Evolutionary conservation across 2,888 invertebrate species (phyloP), one percentile per base, ranked within the genome.

Genomic region (Pachycephus smyrnensis): DNA sequence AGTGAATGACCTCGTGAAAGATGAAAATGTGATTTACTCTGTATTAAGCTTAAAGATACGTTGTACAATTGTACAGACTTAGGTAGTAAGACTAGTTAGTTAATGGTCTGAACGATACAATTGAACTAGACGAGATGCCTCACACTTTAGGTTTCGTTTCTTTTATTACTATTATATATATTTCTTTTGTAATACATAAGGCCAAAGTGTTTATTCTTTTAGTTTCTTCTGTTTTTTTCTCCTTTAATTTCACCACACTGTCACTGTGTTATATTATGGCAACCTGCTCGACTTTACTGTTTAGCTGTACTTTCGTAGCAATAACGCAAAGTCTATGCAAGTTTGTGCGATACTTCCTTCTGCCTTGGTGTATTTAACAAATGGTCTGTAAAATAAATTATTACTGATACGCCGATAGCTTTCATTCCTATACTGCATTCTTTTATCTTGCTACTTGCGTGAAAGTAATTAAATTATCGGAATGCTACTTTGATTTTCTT

Each of bases 1-100:
- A 40, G 15, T 15, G 40, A 40, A 15, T 40, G 15, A 15, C 6
- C 40, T 40, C 15, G 40, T 40, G 15, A 40, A 40, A 6, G 1
- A 40, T 40, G 15, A 40, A 40, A 40, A 40, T 40, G 40, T 40
- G 40, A 40, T 40, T 40, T 86, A 83, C 83, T 79, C 80, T 83
- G 84, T 78, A 79, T 73, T 69, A 77, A 75, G 75, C 69, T 80
- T 78, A 79, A 80, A 73, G 73, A 85, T 83, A 84, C 84, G 85
- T 89, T 91, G 89, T 91, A 90, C 87, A 90, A 89, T 91, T 90
- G 90, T 89, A 90, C 89, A 90, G 87, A 86, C 84, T 84, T 90
- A 90, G 88, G 85, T 79, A 85, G 85, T 91, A 89, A 89, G 88
- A 81, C 82, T 88, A 89, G 83, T 91, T 91, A 90, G 90, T 90